Percentiles rank a stretch among this genome's conserved stretches.
phyloP scores from a whole-genome alignment of 2,888 invertebrate genomes.

The Hydrotaea diabolus region DNA sequence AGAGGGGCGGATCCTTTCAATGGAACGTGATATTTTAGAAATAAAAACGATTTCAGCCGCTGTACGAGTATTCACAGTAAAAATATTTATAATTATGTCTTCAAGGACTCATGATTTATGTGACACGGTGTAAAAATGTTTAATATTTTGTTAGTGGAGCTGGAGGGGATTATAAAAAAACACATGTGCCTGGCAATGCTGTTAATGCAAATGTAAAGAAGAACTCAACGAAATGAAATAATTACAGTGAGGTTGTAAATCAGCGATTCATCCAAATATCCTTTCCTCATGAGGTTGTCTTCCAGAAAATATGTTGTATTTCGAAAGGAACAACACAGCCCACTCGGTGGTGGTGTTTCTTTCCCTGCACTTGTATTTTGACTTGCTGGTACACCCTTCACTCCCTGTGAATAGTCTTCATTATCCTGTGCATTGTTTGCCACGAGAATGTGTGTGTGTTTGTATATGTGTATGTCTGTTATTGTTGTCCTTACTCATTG shows the following conservation, averaged over 20 bases:
- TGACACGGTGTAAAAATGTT: conserved; percentile 37
- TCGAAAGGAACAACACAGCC: no score
- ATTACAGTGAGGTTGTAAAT: conserved; percentile 28
- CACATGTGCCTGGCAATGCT: conserved; percentile 30
- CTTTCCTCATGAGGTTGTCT: background rate
- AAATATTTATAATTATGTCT: conserved; percentile 40
- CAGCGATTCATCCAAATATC: background rate
- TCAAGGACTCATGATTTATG: conserved; percentile 47
- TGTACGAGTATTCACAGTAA: background rate
- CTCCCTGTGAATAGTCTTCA: background rate
- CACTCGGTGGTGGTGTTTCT: background rate
- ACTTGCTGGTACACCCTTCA: conserved; percentile 15
- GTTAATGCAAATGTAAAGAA: conserved; percentile 14
- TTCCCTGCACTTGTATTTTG: background rate
- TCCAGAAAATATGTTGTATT: no score
- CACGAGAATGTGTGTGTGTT: conserved; percentile 3
- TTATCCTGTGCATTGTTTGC: background rate
- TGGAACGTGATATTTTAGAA: conserved; percentile 52
- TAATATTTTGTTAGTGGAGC: background rate
- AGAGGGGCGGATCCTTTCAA: conserved; percentile 50
- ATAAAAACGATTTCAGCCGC: conserved; percentile 53
- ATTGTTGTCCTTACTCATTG: conserved; percentile 16
- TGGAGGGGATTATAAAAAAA: conserved; percentile 33
- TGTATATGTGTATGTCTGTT: background rate
- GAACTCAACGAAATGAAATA: conserved; percentile 14